Evolutionary conservation across 2,113 vertebrate genomes (phyloP), one percentile per base, ranked within the genome.

Genomic region (Nematolebias whitei): DNA sequence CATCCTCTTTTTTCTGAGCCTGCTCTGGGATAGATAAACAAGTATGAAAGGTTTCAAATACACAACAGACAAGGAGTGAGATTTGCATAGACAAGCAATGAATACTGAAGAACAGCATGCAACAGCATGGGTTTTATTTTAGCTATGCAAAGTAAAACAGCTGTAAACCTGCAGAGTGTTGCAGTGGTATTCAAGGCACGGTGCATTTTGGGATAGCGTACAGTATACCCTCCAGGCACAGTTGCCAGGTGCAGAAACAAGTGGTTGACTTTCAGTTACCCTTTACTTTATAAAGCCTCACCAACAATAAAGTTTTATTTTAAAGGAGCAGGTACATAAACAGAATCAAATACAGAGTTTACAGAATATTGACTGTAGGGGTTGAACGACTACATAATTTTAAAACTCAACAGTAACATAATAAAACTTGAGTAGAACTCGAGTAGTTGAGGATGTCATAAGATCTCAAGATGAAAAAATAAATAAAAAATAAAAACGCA

Each of bases 21-120:
- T 51, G 4, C 48, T 65, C 41, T 11, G 32, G 57, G 49, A 39
- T 52, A 75, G 71, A 82, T 76, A 83, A 85, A 88, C 79, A 89
- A 89, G 68, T 57, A 75, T 0, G 35, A 75, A 76, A 79, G 69
- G 67, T 73, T 77, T 85, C 61, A 61, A 84, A 84, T 57, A 61
- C 69, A 53, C 50, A 55, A 52, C 79, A 68, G 45, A 58, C 56
- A 26, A 61, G 60, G 47, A 74, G 48, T 10, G 41, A 68, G 50
- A 83, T 87, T 84, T 86, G 59, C 83, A 80, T 63, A 38, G 40
- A 68, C 50, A 8, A 39, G 26, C 29, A 12, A 39, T 63, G 74
- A 79, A 86, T 79, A 67, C 61, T 24, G 47, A 76, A 40, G 62
- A 59, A 52, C n/a, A 11, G 3, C 0, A 1, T 19, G 44, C 40